Base-by-base conservation (phyloP, 2,113 vertebrate species). In the Archilochus colubris region DNA sequence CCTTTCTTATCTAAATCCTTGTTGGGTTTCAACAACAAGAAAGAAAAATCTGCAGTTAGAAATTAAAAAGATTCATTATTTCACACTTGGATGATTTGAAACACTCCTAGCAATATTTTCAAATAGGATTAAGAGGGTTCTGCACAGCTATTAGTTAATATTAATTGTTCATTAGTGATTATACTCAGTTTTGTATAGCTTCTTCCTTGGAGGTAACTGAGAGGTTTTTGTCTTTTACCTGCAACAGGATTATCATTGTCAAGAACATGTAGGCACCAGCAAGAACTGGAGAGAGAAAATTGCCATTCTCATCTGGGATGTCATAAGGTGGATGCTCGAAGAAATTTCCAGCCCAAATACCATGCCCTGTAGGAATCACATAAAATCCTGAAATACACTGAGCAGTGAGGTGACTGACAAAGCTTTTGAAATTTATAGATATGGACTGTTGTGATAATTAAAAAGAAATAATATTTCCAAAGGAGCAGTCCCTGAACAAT, bases 211-310 rank as follows among this genome's bases (percentile, higher is more conserved):
- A 77, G 20, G 31, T 57, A 82, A 70, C 18, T 58, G 51, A 61
- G 44, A 88, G 27, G 59, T 22, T 76, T 86, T 76, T 66, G 17
- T 54, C 19, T 84, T 92, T 95, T 97, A 99, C 99, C 99, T 99
- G 99, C 69, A 99, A 97, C 55, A 99, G 97, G 95, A 99, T 99
- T 97, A 99, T 98, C 99, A 99, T 99, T 23, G 98, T 99, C 94
- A 99, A 98, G 94, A 99, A 99, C 98, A 98, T 98, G 96, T 99
- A 99, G 97, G 99, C 98, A 69, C 98, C 98, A 1, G 98, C 97
- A 38, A 98, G 97, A 72, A 96, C 88, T 2, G 98, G 95, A 61
- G 97, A 80, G 22, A 96, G 91, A 93, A 97, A 98, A 62, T 89
- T 96, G 66, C 98, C 98, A 3, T 97, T 86, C 50, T 76, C 76